Base-by-base conservation (phyloP, 2,113 vertebrate genomes). In the Silurus meridionalis region DNA sequence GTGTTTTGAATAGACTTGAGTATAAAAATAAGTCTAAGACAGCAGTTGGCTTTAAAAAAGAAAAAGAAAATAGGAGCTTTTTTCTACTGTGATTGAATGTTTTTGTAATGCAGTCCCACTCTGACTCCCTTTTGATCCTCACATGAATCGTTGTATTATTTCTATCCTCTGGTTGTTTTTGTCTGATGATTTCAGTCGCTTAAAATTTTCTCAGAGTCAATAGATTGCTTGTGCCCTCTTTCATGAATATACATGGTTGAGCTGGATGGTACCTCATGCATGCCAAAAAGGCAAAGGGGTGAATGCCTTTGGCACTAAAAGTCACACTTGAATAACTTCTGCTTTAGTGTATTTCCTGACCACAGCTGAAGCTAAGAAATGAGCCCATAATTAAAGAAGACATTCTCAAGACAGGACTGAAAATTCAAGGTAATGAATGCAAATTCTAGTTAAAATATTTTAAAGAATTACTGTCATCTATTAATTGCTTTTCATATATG, bases 61-160 rank as follows among this genome's bases (percentile, higher is more conserved):
- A 17, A 3, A 37, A 6, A 21, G 17, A 11, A 66, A 74, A 90
- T 90, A 93, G 91, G 90, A 71, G 74, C 88, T 91, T 81, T 90
- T 86, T 89, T 87, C 19, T 66, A 83, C 61, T 88, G 83, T 93
- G 92, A 94, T 94, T 90, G 37, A 94, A 94, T 92, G 91, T 92
- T 91, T 93, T 92, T 91, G 74, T 89, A 77, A 85, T 60, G 57
- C 69, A 82, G 87, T 89, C 88, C 89, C 83, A 6, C 84, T 86
- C 88, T 81, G 80, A 87, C 86, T 93, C 90, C 86, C 88, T 86
- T 88, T 87, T 85, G 83, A 57, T 87, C 48, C 61, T 83, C 80
- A 87, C 89, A 94, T 94, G 93, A 92, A 94, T 94, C 90, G 92
- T 88, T 46, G 87, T 87, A 90, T 92, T 91, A 91, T 87, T 90